A percentile compares a stretch with the other conserved stretches of the same genome.
phyloP scores from a whole-genome alignment of 2,113 vertebrate species.

The Cheilinus undulatus region DNA sequence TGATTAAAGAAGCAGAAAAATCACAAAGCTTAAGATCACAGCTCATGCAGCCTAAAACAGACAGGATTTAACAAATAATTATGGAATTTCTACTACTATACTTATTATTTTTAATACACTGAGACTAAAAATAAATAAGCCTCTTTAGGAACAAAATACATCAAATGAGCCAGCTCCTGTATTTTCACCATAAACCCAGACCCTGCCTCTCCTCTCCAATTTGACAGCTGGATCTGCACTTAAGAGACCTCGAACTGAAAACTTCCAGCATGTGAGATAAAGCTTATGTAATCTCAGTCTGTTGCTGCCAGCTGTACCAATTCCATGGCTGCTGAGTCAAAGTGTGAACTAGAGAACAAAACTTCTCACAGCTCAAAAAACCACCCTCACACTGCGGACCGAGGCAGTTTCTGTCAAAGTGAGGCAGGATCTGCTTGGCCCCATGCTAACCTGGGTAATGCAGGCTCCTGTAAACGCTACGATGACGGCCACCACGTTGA shows the following conservation, averaged over 20 bases:
- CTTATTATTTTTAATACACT: slow-evolving; percentile 7
- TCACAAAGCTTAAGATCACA: background rate
- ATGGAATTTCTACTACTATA: slow-evolving; percentile 10
- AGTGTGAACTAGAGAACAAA: background rate
- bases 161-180: background rate
- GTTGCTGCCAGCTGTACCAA: background rate
- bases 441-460: slow-evolving; percentile 92
- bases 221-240: background rate
- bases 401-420: background rate
- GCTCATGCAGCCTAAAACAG: background rate
- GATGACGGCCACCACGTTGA: slow-evolving; percentile 98
- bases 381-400: background rate
- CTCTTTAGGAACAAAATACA: background rate
- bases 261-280: background rate
- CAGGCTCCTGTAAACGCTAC: slow-evolving; percentile 98
- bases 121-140: slow-evolving; percentile 5
- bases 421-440: background rate
- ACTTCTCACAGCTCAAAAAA: slow-evolving; percentile 6
- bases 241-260: background rate
- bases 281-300: slow-evolving; percentile 10
- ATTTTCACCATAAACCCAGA: background rate
- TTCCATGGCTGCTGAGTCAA: slow-evolving; percentile 2
- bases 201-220: background rate
- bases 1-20: background rate
- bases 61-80: background rate